Evolutionary conservation across 2,113 vertebrate genomes (phyloP).

Genomic region (Colistium nudipinnis): DNA sequence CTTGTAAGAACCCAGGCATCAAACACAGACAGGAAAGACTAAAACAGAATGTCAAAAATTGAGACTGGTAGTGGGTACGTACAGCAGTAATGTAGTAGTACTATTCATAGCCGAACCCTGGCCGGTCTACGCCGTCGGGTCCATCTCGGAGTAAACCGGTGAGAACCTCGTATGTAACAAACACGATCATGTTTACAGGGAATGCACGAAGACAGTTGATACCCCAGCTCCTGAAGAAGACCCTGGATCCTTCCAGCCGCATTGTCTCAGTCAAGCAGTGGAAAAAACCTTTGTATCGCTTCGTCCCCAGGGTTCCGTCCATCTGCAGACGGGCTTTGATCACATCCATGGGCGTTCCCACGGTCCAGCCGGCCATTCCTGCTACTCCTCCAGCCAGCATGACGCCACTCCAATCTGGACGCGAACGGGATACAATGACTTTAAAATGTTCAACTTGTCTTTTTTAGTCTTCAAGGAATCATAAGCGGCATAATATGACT

Average conservation of each 20-base stretch:
- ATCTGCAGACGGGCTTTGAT: slow-evolving; percentile 91
- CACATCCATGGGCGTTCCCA: slow-evolving; percentile 93
- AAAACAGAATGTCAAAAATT: too few species aligned
- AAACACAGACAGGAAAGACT: neutral
- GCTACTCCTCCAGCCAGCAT: slow-evolving; percentile 89
- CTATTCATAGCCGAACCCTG: slow-evolving; percentile 44
- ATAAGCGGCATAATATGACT: too few species aligned
- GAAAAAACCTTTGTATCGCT: slow-evolving; percentile 84
- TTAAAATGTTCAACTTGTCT: too few species aligned
- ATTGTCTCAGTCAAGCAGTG: slow-evolving; percentile 86
- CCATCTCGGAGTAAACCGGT: slow-evolving; percentile 68
- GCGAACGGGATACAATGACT: neutral
- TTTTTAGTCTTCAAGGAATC: neutral
- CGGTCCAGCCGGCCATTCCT: slow-evolving; percentile 87
- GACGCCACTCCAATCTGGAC: slow-evolving; percentile 83
- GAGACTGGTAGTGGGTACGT: too few species aligned
- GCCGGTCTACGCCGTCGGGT: slow-evolving; percentile 9
- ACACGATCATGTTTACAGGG: slow-evolving; percentile 92
- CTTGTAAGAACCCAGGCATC: too few species aligned
- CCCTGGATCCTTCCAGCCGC: slow-evolving; percentile 81
- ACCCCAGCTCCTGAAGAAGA: slow-evolving; percentile 89
- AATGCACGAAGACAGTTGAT: slow-evolving; percentile 91
- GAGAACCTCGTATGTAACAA: slow-evolving; percentile 86
- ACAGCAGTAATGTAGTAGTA: neutral
- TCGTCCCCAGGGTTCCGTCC: slow-evolving; percentile 78